Evolutionary conservation across 2,888 invertebrate species (phyloP).

Genomic region (Eupithecia vulgata): DNA sequence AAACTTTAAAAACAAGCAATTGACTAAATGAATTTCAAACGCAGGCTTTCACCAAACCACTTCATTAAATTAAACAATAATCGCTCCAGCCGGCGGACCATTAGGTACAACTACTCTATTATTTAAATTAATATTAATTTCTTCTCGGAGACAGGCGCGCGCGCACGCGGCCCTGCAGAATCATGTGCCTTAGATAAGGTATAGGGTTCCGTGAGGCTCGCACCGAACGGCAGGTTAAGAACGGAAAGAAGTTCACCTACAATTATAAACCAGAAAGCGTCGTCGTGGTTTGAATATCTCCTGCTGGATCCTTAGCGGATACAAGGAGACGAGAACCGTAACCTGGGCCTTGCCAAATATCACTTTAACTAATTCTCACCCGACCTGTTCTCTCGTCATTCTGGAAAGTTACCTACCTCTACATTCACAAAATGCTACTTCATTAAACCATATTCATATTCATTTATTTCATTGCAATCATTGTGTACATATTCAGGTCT

Average conservation of each 20-base stretch:
- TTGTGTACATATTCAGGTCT: too few relatives aligned
- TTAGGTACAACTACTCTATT: conserved; percentile 36
- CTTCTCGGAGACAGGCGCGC: neutral
- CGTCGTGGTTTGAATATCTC: too few relatives aligned
- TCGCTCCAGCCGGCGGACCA: conserved; percentile 25
- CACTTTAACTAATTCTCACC: too few relatives aligned
- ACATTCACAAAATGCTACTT: too few relatives aligned
- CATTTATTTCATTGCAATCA: too few relatives aligned
- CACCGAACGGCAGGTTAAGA: neutral
- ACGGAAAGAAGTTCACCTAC: neutral
- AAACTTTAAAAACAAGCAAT: too few relatives aligned
- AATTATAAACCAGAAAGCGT: neutral
- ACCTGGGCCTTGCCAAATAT: too few relatives aligned
- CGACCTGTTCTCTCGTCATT: too few relatives aligned
- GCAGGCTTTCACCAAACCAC: conserved; percentile 25
- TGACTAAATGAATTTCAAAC: neutral
- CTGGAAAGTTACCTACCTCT: too few relatives aligned
- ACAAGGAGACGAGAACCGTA: neutral
- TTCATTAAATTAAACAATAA: conserved; percentile 35
- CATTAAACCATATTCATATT: too few relatives aligned
- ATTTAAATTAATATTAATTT: conserved; percentile 43
- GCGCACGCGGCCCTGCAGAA: neutral
- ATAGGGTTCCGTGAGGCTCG: conserved; percentile 28
- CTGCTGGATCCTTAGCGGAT: neutral
- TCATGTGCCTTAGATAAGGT: conserved; percentile 26